phyloP scores from a whole-genome alignment of 2,797 vertebrate species.

The Avahi laniger region DNA sequence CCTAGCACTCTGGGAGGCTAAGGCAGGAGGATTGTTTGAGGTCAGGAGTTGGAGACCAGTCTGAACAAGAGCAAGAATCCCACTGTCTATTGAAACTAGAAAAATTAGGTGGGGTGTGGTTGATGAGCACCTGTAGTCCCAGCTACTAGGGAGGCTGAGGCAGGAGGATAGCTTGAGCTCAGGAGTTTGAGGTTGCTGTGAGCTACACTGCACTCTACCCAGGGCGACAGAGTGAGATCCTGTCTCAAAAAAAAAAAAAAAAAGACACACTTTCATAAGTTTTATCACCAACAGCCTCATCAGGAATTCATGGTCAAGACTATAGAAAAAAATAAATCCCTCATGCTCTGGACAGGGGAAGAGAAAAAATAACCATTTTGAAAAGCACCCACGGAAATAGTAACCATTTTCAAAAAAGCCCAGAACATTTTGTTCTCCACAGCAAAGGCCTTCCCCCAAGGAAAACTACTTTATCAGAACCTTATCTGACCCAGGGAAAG shows the following conservation, averaged over 20 bases:
- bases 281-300: neutral
- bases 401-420: neutral
- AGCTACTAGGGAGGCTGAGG: too few relatives aligned
- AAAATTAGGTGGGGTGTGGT: too few relatives aligned
- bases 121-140: too few relatives aligned
- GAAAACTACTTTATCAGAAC: neutral
- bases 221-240: rapidly evolving
- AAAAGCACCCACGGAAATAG: neutral
- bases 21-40: too few relatives aligned
- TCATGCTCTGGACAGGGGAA: neutral
- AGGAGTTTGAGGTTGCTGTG: too few relatives aligned
- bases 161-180: too few relatives aligned
- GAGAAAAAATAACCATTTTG: neutral
- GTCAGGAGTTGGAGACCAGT: too few relatives aligned
- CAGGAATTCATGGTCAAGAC: neutral
- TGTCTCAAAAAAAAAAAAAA: too few relatives aligned
- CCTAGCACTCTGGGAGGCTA: too few relatives aligned
- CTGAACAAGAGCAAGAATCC: too few relatives aligned
- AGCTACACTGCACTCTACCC: too few relatives aligned
- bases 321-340: neutral
- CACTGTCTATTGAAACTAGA: too few relatives aligned
- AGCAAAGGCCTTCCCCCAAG: neutral
- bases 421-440: neutral
- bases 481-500: neutral
- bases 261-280: neutral